Evolutionary conservation across 2,113 vertebrate genomes (phyloP).

Genomic region (Oryzias celebensis): DNA sequence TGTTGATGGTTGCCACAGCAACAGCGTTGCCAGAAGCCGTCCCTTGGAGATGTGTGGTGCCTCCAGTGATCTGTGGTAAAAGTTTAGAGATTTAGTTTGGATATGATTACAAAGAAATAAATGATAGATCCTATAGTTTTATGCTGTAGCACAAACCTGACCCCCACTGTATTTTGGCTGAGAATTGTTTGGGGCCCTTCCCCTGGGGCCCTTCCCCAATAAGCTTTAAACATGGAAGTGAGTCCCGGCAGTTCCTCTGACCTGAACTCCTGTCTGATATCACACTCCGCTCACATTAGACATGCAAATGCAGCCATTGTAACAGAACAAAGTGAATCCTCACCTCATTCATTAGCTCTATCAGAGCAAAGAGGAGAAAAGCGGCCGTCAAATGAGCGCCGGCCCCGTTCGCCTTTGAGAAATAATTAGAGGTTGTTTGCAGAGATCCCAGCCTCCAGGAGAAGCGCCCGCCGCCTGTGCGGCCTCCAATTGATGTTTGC

Average conservation of each 20-base stretch:
- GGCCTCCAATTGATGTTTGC: constrained; percentile 68
- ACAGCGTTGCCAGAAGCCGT: too few species aligned
- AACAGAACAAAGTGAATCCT: constrained; percentile 53
- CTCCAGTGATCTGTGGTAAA: too few species aligned
- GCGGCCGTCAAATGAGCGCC: constrained; percentile 52
- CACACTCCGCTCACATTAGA: constrained; percentile 48
- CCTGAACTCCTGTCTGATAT: constrained; percentile 29
- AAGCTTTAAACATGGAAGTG: neutral
- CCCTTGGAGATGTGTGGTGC: too few species aligned
- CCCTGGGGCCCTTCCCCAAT: too few species aligned
- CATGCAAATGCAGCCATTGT: constrained; percentile 49
- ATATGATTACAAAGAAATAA: too few species aligned
- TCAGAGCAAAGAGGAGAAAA: constrained; percentile 46
- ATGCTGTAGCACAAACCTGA: too few species aligned
- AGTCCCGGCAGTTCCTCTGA: neutral
- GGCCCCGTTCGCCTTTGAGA: constrained; percentile 66
- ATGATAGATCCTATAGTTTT: too few species aligned
- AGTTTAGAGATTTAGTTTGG: too few species aligned
- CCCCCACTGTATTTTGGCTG: too few species aligned
- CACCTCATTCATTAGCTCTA: constrained; percentile 60
- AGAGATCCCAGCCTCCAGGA: constrained; percentile 42
- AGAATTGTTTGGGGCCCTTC: too few species aligned
- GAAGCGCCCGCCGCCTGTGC: constrained; percentile 46
- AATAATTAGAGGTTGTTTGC: constrained; percentile 72
- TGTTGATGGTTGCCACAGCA: too few species aligned